phyloP scores from a whole-genome alignment of 2,797 vertebrate genomes.

The Acridotheres tristis region DNA sequence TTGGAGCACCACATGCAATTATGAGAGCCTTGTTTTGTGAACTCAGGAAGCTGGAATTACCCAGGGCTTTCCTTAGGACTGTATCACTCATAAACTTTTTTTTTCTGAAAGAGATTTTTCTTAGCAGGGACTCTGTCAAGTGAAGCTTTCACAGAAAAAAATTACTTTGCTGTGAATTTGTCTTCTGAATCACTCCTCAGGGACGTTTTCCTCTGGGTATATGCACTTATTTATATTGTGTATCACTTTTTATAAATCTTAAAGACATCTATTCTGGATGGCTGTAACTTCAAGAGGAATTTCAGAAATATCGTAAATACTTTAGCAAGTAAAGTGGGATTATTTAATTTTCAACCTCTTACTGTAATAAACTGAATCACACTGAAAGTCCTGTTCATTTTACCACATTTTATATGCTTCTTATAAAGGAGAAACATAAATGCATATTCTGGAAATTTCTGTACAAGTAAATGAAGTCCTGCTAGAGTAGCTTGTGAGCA shows the following conservation, averaged over 20 bases:
- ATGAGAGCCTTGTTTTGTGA: background rate
- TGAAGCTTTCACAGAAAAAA: background rate
- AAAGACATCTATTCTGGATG: background rate
- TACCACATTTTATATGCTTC: background rate
- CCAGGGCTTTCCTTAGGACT: background rate
- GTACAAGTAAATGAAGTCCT: background rate
- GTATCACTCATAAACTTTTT: background rate
- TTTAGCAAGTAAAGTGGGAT: background rate
- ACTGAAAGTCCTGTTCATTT: background rate
- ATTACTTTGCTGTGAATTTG: background rate
- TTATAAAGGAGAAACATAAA: background rate
- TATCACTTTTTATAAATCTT: background rate
- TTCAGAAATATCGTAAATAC: background rate
- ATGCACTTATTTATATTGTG: background rate
- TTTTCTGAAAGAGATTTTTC: constrained; percentile 12
- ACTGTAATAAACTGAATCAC: background rate
- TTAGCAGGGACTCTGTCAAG: background rate
- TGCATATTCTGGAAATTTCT: background rate
- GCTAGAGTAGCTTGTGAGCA: background rate
- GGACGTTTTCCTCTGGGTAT: background rate
- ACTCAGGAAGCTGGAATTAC: constrained; percentile 6
- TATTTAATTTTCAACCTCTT: background rate
- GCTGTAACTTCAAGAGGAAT: background rate
- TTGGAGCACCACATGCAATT: background rate
- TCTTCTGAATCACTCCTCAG: background rate